Percentiles rank a stretch among this genome's conserved stretches.
Conservation (phyloP, 2,888 invertebrate genomes). For the Osmoderma eremita region DNA sequence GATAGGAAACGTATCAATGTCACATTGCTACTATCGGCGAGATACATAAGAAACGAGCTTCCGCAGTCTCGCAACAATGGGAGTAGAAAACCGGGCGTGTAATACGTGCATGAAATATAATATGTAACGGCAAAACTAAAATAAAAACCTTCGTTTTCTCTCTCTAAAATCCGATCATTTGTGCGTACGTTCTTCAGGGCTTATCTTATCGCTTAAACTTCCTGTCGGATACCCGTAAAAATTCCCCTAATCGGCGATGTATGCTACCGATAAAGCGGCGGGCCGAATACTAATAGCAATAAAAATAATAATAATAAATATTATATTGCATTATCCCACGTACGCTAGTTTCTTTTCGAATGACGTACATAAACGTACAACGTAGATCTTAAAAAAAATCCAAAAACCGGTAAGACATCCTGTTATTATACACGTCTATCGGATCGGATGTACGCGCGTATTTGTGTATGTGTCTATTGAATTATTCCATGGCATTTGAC, state of each 20-base stretch:
- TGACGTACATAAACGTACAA: not conserved
- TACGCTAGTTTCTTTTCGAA: not conserved
- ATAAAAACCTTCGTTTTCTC: constrained; percentile 5
- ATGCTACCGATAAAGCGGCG: constrained; percentile 18
- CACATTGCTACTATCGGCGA: constrained; percentile 43
- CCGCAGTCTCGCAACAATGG: constrained; percentile 41
- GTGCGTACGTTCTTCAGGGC: not conserved
- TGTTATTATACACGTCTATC: constrained; percentile 4
- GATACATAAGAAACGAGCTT: constrained; percentile 40
- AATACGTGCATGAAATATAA: constrained; percentile 7
- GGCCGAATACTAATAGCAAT: constrained; percentile 2
- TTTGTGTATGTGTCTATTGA: constrained; percentile 7
- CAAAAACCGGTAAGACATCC: constrained; percentile 43
- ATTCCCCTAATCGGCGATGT: constrained; percentile 9
- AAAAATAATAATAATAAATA: not conserved
- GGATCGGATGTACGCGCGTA: constrained; percentile 24
- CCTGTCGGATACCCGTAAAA: constrained; percentile 2
- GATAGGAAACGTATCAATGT: constrained; percentile 58
- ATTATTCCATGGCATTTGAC: not conserved
- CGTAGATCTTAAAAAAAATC: constrained; percentile 28
- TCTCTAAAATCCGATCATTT: constrained; percentile 1
- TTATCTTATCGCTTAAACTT: constrained; percentile 32
- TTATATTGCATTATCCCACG: not conserved
- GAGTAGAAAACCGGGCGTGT: not conserved
- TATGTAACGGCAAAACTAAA: not conserved